Conservation (phyloP, 2,113 vertebrate species). For the Dipodomys spectabilis region DNA sequence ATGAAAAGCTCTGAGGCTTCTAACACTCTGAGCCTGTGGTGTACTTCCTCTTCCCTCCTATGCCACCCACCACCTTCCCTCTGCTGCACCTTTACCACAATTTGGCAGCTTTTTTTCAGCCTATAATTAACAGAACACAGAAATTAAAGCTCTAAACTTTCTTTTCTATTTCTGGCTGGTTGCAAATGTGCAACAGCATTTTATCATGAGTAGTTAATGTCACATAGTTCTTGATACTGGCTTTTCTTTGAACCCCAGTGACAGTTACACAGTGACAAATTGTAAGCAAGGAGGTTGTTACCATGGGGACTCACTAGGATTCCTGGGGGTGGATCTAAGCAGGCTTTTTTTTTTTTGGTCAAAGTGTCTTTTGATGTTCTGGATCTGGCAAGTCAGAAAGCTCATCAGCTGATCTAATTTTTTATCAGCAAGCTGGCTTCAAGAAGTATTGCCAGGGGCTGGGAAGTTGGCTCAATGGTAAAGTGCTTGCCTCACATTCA, state of each 20-base stretch:
- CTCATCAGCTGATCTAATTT: conserved; percentile 50
- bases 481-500: too few species aligned
- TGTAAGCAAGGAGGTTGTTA: conserved; percentile 73
- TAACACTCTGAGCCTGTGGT: conserved; percentile 33
- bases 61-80: conserved; percentile 63
- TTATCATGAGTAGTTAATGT: conserved; percentile 69
- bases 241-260: conserved; percentile 74
- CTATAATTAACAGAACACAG: conserved; percentile 74
- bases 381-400: conserved; percentile 62
- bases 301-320: conserved; percentile 73
- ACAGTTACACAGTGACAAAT: conserved; percentile 73
- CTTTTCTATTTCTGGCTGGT: conserved; percentile 57
- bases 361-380: conserved; percentile 63
- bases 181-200: conserved; percentile 69
- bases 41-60: conserved; percentile 25
- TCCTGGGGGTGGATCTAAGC: conserved; percentile 64
- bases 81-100: conserved; percentile 62
- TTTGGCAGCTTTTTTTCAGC: conserved; percentile 68
- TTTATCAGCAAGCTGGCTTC: conserved; percentile 57
- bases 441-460: background rate
- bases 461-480: too few species aligned
- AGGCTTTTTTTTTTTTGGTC: background rate
- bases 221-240: conserved; percentile 70
- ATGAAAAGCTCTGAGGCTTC: conserved; percentile 12
- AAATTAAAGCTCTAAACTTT: conserved; percentile 76